Percentiles rank a stretch among this genome's conserved stretches.
Conservation (phyloP, 1,140 invertebrate species). For the Drosophila funebris region DNA sequence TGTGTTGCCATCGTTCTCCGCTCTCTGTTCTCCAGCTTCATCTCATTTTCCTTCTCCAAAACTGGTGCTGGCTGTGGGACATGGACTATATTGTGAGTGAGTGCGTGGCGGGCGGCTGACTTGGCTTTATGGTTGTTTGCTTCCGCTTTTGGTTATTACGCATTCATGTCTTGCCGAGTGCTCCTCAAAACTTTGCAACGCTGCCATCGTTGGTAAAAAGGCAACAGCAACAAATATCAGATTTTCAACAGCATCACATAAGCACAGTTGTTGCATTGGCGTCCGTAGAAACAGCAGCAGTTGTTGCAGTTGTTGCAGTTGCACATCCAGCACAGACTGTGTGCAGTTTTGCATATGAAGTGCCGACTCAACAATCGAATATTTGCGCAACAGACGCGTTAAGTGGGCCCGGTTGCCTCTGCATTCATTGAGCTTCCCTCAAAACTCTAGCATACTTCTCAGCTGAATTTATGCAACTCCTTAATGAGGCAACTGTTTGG, state of each 20-base stretch:
- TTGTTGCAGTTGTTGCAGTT: conserved; percentile 19
- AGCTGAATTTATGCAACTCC: conserved; percentile 58
- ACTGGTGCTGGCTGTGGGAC: conserved; percentile 7
- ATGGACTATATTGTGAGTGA: conserved; percentile 9
- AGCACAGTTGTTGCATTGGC: conserved; percentile 41
- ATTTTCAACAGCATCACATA: conserved; percentile 64
- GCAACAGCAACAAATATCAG: conserved; percentile 77
- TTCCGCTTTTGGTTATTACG: conserved; percentile 81
- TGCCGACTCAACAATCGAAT: conserved; percentile 80
- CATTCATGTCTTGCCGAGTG: conserved; percentile 80
- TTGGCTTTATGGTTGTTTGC: conserved; percentile 77
- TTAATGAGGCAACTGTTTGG: conserved; percentile 11
- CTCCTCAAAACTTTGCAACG: conserved; percentile 71
- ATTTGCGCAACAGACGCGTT: conserved; percentile 76
- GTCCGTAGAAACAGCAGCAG: conserved; percentile 1
- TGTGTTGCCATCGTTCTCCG: conserved; percentile 55
- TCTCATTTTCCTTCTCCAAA: not conserved
- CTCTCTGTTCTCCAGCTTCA: not conserved
- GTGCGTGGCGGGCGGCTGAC: conserved; percentile 46
- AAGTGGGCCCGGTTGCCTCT: conserved; percentile 47
- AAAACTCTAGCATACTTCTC: conserved; percentile 69
- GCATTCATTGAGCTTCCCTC: conserved; percentile 34
- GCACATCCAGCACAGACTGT: conserved; percentile 25
- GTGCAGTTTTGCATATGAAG: conserved; percentile 77
- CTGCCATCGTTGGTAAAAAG: conserved; percentile 55